phyloP scores from a whole-genome alignment of 2,888 invertebrate species.

The Drosophila melanosoma region DNA sequence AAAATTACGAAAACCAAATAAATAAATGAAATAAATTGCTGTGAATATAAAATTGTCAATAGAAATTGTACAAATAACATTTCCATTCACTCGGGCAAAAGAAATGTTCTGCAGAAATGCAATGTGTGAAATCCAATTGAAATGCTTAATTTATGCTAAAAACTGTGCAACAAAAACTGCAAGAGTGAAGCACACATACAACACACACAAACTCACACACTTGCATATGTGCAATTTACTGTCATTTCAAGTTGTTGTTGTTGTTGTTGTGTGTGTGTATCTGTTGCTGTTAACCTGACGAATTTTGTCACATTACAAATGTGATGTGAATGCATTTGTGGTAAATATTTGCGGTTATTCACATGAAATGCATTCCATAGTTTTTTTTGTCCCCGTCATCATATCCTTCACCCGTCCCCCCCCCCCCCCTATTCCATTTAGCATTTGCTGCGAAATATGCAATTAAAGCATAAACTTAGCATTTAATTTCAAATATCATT shows the following conservation, averaged over 20 bases:
- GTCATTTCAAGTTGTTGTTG: background rate
- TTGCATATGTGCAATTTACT: conserved; percentile 35
- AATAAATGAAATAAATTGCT: conserved; percentile 19
- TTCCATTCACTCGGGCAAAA: background rate
- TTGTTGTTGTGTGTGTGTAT: background rate
- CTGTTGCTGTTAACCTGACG: conserved; percentile 13
- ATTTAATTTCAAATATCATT: conserved; percentile 51
- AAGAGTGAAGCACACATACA: conserved; percentile 16
- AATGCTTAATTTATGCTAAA: conserved; percentile 64
- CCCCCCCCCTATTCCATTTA: conserved; percentile 18
- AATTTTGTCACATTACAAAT: conserved; percentile 60
- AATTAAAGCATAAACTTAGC: conserved; percentile 77
- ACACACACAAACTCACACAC: background rate
- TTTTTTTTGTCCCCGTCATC: conserved; percentile 29
- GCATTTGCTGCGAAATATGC: conserved; percentile 65
- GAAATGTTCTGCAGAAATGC: conserved; percentile 12
- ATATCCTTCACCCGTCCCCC: conserved; percentile 3
- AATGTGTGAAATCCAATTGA: conserved; percentile 48
- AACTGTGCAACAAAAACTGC: conserved; percentile 56
- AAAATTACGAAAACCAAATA: background rate
- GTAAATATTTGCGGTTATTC: conserved; percentile 80
- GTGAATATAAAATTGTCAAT: conserved; percentile 7
- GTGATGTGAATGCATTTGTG: conserved; percentile 66
- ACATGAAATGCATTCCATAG: conserved; percentile 76
- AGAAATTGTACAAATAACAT: background rate